Conservation (phyloP, 1,140 invertebrate species). For the Aricia agestis region DNA sequence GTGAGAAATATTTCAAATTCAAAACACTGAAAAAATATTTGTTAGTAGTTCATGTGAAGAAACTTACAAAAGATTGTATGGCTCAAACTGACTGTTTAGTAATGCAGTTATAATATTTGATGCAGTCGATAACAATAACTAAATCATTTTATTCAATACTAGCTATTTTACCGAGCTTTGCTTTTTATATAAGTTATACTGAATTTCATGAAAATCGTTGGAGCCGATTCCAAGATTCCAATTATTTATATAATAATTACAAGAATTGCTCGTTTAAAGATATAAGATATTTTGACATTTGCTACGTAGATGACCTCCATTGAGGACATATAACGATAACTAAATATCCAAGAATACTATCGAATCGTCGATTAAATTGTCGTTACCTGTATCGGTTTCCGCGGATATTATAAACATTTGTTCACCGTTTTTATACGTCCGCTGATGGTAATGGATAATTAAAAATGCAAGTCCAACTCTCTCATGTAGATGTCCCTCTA, state of each 20-base stretch:
- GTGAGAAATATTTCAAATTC: no score
- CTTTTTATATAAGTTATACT: no score
- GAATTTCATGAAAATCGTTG: no score
- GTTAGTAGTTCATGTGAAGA: no score
- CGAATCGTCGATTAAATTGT: background rate
- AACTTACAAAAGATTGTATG: no score
- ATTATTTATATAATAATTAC: no score
- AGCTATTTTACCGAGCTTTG: no score
- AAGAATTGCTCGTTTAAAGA: no score
- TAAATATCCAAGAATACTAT: constrained; percentile 2
- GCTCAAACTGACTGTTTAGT: no score
- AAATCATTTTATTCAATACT: background rate
- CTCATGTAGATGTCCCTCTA: background rate
- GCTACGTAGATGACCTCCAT: background rate
- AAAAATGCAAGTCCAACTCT: constrained; percentile 14
- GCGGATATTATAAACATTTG: constrained; percentile 2
- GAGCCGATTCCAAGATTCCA: no score
- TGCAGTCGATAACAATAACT: background rate
- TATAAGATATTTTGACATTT: background rate
- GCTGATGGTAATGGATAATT: constrained; percentile 10
- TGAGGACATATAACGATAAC: background rate
- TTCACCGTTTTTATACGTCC: background rate
- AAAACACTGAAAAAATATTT: no score
- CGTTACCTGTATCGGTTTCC: background rate
- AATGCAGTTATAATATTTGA: no score